These are phyloP conservation scores for Lysandra bellargus DNA, from an alignment of 2,888 invertebrate genomes.

Conservation along the genomic window DNA sequence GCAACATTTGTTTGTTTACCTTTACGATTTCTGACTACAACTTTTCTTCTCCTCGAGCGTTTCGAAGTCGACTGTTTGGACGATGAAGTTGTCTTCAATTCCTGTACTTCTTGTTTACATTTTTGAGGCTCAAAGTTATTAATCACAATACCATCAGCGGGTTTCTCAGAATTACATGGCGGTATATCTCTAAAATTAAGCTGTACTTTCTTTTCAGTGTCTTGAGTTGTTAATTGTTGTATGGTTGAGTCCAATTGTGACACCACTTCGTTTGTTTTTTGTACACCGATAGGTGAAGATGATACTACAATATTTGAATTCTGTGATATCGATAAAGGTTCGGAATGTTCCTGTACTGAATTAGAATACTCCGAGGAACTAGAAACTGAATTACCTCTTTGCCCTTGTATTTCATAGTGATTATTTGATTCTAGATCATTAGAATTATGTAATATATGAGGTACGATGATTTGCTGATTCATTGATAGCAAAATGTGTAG, in stretches of 20 bases:
- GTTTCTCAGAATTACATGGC: conserved; percentile 5
- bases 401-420: background rate
- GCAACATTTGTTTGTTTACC: background rate
- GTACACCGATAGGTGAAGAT: background rate
- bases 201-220: background rate
- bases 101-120: conserved; percentile 1
- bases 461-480: conserved; percentile 6
- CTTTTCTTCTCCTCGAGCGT: conserved; percentile 2
- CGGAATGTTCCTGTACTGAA: background rate
- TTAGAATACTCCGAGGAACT: background rate
- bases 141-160: background rate
- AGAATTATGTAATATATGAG: background rate
- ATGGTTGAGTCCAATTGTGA: conserved; percentile 4
- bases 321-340: background rate
- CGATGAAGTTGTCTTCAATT: background rate
- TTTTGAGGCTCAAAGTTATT: background rate
- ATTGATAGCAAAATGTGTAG: background rate
- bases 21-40: background rate
- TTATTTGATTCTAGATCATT: background rate
- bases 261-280: background rate
- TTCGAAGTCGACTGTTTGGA: background rate
- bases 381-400: background rate
- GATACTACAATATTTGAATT: conserved; percentile 7
- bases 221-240: background rate
- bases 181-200: background rate